Base-by-base conservation (phyloP, 2,888 invertebrate species). In the Tachina grossa region DNA sequence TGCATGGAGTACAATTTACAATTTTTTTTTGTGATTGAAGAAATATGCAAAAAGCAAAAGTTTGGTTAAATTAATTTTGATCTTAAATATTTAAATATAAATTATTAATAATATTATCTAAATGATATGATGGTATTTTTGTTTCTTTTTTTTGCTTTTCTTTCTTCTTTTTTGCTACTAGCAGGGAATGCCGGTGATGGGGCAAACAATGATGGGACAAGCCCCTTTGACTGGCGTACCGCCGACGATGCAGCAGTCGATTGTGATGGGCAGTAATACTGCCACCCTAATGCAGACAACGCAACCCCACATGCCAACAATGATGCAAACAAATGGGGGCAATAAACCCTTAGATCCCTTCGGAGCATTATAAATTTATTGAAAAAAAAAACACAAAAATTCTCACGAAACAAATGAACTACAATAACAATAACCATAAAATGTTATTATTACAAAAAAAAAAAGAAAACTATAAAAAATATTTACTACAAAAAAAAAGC, bases 271-370 rank as follows among this genome's bases (percentile, higher is more conserved):
- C 89, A 92, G 90, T 92, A 92, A 91, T 92, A 88, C 88, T 79
- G 87, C 88, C 85, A 84, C 89, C 61, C 89, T 92, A 85, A 91
- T 91, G 90, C 92, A 91, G 82, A 90, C 59, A 14, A 71, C 89
- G 39, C 90, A 89, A 87, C 90, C 83, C 39, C 87, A 87, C 69
- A 89, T 90, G 85, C 90, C 90, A 85, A 41, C 86, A 77, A 82
- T 80, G 65, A 89, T 90, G 86, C 90, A 90, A 87, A 77, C 87
- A 82, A 91, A 90, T 87, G 91, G 91, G 63, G 88, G 88, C 90
- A 91, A 92, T 91, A 94, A 93, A 90, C 93, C 93, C 89, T 91
- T 94, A 87, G 94, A 94, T 93, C 94, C 94, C 85, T 94, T 94
- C 90, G 94, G 94, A 89, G 94, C 93, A 89, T 92, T 93, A 92